These are phyloP conservation scores for Papilio glaucus DNA, from an alignment of 1,140 invertebrate genomes.

Conservation along the genomic window DNA sequence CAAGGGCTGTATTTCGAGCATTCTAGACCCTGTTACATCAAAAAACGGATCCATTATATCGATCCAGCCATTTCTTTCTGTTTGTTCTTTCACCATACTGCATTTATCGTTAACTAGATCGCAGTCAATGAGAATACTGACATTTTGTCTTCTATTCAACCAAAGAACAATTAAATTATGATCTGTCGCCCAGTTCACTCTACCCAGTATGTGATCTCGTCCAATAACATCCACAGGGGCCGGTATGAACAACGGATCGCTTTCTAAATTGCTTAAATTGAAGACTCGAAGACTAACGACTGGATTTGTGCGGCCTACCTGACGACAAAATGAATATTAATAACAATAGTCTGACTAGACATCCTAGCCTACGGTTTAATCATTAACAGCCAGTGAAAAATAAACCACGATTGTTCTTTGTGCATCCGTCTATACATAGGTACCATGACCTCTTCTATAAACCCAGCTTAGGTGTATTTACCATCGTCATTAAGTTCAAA, in stretches of 20 bases:
- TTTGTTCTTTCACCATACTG: conserved; percentile 67
- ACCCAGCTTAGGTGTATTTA: too few relatives aligned
- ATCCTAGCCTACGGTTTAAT: too few relatives aligned
- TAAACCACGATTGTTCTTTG: too few relatives aligned
- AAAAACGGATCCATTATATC: conserved; percentile 72
- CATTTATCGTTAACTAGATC: conserved; percentile 80
- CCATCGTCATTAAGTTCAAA: too few relatives aligned
- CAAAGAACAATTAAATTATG: conserved; percentile 89
- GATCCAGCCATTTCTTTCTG: conserved; percentile 78
- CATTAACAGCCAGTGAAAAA: too few relatives aligned
- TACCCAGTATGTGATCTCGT: conserved; percentile 82
- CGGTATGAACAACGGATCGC: conserved; percentile 71
- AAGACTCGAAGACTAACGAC: conserved; percentile 87
- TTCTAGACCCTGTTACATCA: conserved; percentile 76
- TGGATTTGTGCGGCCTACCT: conserved; percentile 92
- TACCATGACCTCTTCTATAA: too few relatives aligned
- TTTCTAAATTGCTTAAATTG: conserved; percentile 57
- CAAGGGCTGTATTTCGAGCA: conserved; percentile 71
- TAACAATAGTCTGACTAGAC: too few relatives aligned
- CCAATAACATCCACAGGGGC: conserved; percentile 81
- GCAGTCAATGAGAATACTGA: conserved; percentile 84
- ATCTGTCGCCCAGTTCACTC: conserved; percentile 91
- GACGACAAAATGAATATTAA: conserved; percentile 48
- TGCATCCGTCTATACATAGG: too few relatives aligned
- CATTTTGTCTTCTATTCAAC: conserved; percentile 94